Conservation (phyloP, 2,113 vertebrate genomes). For the Lepisosteus oculatus region DNA sequence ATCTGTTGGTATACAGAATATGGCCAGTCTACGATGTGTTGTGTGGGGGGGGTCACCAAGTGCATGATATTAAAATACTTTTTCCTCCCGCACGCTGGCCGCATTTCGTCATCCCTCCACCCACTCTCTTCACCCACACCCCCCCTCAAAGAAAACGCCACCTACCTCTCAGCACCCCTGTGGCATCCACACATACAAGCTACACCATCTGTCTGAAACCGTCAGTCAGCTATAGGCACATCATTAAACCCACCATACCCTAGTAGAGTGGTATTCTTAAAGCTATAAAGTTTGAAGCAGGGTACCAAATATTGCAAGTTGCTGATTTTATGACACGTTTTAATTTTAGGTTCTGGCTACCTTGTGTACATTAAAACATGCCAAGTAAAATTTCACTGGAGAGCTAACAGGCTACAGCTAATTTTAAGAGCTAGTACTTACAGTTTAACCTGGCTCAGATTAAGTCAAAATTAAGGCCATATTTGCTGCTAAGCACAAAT, state of each 20-base stretch:
- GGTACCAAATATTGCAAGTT: neutral
- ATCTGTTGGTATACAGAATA: neutral
- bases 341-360: neutral
- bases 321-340: neutral
- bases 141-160: neutral
- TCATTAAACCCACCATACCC: neutral
- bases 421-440: conserved; percentile 9
- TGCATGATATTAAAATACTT: conserved; percentile 3
- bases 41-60: neutral
- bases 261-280: neutral
- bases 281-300: neutral
- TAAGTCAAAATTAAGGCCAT: conserved; percentile 12
- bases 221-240: neutral
- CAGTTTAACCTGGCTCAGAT: neutral
- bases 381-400: neutral
- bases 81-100: neutral
- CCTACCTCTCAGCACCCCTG: neutral
- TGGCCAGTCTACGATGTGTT: neutral
- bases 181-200: neutral
- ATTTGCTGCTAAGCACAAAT: neutral
- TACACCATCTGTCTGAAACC: conserved; percentile 8
- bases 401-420: neutral
- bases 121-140: neutral
- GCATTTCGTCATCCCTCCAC: neutral
- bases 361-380: neutral